phyloP scores from a whole-genome alignment of 2,113 vertebrate genomes.

The Hippocampus comes region DNA sequence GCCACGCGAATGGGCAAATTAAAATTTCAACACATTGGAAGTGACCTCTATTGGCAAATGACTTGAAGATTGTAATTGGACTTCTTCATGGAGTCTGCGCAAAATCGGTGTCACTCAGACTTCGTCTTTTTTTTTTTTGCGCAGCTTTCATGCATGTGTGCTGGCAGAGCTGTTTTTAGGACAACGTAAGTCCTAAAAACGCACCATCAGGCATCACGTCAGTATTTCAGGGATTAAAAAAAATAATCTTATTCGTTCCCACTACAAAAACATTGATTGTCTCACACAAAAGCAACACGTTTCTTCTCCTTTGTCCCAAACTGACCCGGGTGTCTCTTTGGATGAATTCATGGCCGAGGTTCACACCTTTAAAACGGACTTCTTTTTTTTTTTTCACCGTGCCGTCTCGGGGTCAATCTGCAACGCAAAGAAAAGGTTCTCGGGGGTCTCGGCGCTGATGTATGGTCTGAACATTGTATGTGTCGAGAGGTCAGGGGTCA shows the following conservation, averaged over 20 bases:
- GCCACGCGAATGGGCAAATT: constrained; percentile 85
- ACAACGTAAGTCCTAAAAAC: background rate
- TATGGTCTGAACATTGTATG: constrained; percentile 71
- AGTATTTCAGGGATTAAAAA: background rate
- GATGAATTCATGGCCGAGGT: constrained; percentile 37
- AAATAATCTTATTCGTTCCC: background rate
- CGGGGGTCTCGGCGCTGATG: constrained; percentile 60
- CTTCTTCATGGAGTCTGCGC: constrained; percentile 47
- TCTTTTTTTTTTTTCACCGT: constrained; percentile 45
- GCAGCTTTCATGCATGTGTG: constrained; percentile 22
- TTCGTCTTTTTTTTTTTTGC: constrained; percentile 37
- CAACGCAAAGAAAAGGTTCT: constrained; percentile 48
- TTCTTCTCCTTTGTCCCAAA: background rate
- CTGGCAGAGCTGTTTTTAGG: constrained; percentile 2
- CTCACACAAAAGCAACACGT: background rate
- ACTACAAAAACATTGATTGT: background rate
- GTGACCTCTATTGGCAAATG: constrained; percentile 70
- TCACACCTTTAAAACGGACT: constrained; percentile 48
- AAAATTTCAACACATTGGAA: constrained; percentile 85
- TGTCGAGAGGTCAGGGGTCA: constrained; percentile 88
- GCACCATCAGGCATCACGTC: background rate
- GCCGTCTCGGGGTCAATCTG: constrained; percentile 50
- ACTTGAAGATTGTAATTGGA: constrained; percentile 64
- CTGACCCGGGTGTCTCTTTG: constrained; percentile 6
- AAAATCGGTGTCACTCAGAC: constrained; percentile 55